Base-by-base conservation (phyloP, 2,113 vertebrate genomes). In the Elgaria multicarinata region DNA sequence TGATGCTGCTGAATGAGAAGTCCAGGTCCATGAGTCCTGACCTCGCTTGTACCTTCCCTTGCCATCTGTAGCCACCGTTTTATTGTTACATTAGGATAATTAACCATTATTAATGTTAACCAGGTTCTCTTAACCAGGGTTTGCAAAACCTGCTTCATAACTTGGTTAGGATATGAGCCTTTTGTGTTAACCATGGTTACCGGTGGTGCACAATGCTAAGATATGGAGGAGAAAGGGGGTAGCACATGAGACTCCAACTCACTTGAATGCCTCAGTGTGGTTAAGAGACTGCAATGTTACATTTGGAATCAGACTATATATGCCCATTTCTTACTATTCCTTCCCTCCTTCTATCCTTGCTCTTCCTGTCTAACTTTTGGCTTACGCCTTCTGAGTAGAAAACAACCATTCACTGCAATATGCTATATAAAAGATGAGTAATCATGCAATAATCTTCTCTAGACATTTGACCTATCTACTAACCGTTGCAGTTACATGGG, bases 391-490 rank as follows among this genome's bases (percentile, higher is more conserved):
- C 46, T 53, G 14, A 84, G 36, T 50, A 46, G 24, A 42, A 58
- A 62, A 46, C 33, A 77, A 14, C 33, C 39, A 66, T 24, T 62
- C 39, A 26, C 64, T 46, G 71, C 4, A 76, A 74, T 36, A 22
- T 44, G 33, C 33, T 64, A 6, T 50, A 50, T n/a, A 66, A 89
- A 77, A 84, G 33, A 77, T 77, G 16, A 89, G 50, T 22, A 83
- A 83, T 66, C 55, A 39, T 83, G 71, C 75, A 46, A 50, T n/a
- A 92, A 62, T 80, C 8, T 31, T 28, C 44, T 46, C 24, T 67
- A 87, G 67, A 62, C 84, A 90, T 71, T 58, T 85, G 46, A 78
- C 58, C 72, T 83, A 62, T 24, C 58, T 67, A 77, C 72, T 64
- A 89, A 53, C 33, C 72, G 64, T 12, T 82, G 69, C 22, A 75